phyloP scores from a whole-genome alignment of 30 jellyfish, hydroid and myxozoan species.

The Pelagia noctiluca region DNA sequence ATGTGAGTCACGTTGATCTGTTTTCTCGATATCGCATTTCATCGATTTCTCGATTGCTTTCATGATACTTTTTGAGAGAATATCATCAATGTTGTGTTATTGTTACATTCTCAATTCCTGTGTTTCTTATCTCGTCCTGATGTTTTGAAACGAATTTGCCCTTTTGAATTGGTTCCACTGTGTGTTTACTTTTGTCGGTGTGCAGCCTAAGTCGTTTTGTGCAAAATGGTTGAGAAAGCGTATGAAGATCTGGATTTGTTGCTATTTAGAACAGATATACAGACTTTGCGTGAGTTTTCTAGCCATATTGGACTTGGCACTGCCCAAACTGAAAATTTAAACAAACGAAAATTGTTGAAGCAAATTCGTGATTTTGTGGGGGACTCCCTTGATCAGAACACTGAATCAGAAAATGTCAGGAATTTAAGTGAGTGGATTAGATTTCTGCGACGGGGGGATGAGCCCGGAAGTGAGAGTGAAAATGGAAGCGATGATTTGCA shows the following conservation, averaged over 20 bases:
- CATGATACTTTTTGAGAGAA: too few species aligned
- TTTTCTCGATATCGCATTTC: too few species aligned
- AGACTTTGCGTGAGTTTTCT: not conserved
- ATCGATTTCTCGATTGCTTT: too few species aligned
- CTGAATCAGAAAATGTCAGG: not conserved
- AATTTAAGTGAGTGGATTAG: conserved; percentile 5
- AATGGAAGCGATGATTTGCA: not conserved
- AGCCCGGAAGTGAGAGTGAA: not conserved
- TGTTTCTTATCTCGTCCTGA: too few species aligned
- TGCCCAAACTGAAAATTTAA: not conserved
- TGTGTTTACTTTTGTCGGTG: too few species aligned
- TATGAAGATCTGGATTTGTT: not conserved
- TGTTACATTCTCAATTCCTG: too few species aligned
- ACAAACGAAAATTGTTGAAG: not conserved
- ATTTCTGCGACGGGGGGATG: conserved; percentile 26
- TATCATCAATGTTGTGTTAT: too few species aligned
- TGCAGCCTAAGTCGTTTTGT: too few species aligned
- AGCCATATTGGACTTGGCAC: not conserved
- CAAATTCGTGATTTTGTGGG: not conserved
- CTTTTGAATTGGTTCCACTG: too few species aligned
- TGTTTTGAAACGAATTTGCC: too few species aligned
- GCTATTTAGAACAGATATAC: not conserved
- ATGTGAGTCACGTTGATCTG: too few species aligned
- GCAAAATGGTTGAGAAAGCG: not conserved
- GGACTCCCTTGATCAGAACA: not conserved